Base-by-base conservation (phyloP, 2,797 vertebrate species). In the Semaprochilodus insignis region DNA sequence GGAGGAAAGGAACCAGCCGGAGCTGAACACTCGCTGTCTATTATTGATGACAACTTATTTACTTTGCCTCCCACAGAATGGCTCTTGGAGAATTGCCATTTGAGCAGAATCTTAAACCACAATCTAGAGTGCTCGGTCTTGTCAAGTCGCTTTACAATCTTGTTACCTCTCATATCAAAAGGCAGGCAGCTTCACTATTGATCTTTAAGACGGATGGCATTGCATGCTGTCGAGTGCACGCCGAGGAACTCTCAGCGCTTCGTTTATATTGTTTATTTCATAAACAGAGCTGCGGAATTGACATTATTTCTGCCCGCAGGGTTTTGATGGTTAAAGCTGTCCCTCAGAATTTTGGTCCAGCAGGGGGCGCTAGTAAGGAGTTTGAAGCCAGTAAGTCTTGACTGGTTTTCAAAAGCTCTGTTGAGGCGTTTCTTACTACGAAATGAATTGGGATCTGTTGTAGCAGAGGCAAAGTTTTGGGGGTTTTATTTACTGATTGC, bases 41-140 rank as follows among this genome's bases (percentile, higher is more conserved):
- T 94, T 94, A 95, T 94, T 94, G 94, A 94, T 95, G 94, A 94
- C 92, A 93, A 93, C 92, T 94, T 94, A 94, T 95, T 95, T 94
- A 93, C 92, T 93, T 91, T 90, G 91, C 92, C 91, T 92, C 93
- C 92, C 90, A 91, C 91, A 88, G 92, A 92, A 92, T 91, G 90
- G 90, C 91, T 94, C 92, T 91, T 88, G 91, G 92, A 94, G 91
- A 91, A 92, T 92, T 93, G 91, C 92, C 92, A 92, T 93, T 89
- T 89, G 89, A 93, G 89, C 88, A 90, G 88, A 90, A 92, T 90
- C 85, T 87, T 88, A 74, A 84, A 81, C 73, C 78, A 77, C 83
- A 77, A 79, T 92, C 80, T 59, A 19, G 85, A 90, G 78, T 71
- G 23, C 74, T 83, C 62, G 14, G 75, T 83, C 75, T 83, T 78